phyloP scores from a whole-genome alignment of 2,888 invertebrate genomes.

The Chorisops tibialis region DNA sequence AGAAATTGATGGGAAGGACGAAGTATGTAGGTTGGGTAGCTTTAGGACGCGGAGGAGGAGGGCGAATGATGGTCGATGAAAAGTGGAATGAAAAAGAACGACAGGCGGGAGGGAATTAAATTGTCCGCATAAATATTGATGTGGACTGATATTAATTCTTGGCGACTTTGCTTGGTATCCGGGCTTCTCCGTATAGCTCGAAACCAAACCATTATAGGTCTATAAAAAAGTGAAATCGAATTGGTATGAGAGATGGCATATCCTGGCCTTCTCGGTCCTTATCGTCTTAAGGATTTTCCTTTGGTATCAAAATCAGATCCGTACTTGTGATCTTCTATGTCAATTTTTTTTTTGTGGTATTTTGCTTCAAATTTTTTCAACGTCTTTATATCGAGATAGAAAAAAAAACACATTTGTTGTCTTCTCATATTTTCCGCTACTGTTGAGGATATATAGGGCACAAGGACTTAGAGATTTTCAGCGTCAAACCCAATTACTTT shows the following conservation, averaged over 20 bases:
- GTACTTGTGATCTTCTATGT: no score
- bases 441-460: background rate
- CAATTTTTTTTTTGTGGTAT: no score
- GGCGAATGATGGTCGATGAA: background rate
- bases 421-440: no score
- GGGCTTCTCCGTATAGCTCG: background rate
- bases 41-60: background rate
- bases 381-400: no score
- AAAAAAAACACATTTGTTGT: no score
- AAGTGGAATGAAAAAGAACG: background rate
- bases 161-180: background rate
- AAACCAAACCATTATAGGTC: no score
- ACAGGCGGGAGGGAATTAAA: background rate
- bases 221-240: no score
- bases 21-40: background rate
- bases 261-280: no score
- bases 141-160: background rate
- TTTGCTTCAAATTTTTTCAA: no score
- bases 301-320: no score
- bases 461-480: background rate
- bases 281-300: no score
- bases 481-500: background rate
- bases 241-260: no score
- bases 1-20: background rate
- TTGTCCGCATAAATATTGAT: constrained; percentile 5